Evolutionary conservation across 1,140 invertebrate species (phyloP).

Genomic region (Formica selysi): DNA sequence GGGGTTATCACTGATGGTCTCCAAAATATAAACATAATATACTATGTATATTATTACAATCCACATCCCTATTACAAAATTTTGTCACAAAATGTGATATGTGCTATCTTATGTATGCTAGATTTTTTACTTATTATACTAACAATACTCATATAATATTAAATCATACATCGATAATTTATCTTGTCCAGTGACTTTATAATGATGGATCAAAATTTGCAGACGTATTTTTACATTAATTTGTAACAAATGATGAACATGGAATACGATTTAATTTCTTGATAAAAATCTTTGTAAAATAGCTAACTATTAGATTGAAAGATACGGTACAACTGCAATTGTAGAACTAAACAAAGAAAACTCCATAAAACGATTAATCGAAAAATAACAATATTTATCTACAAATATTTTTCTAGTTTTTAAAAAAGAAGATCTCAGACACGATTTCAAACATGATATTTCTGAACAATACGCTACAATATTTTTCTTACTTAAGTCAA

Average conservation of each 20-base stretch:
- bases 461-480: background rate
- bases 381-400: background rate
- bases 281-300: background rate
- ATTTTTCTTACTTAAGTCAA: background rate
- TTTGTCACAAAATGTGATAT: background rate
- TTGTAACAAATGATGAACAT: background rate
- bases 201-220: constrained; percentile 7
- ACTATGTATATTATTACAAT: background rate
- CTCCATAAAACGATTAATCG: background rate
- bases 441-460: background rate
- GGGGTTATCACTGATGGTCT: background rate
- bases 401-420: background rate
- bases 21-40: too few species aligned
- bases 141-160: background rate
- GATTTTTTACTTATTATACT: background rate
- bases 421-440: too few species aligned
- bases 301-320: constrained; percentile 2
- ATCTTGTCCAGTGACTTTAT: background rate
- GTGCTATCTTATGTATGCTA: background rate
- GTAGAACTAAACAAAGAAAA: constrained; percentile 13
- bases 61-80: background rate
- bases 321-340: background rate
- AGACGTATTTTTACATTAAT: background rate
- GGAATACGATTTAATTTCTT: background rate
- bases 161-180: background rate